Evolutionary conservation across 2,113 vertebrate species (phyloP).

Genomic region (Pitta sordida): DNA sequence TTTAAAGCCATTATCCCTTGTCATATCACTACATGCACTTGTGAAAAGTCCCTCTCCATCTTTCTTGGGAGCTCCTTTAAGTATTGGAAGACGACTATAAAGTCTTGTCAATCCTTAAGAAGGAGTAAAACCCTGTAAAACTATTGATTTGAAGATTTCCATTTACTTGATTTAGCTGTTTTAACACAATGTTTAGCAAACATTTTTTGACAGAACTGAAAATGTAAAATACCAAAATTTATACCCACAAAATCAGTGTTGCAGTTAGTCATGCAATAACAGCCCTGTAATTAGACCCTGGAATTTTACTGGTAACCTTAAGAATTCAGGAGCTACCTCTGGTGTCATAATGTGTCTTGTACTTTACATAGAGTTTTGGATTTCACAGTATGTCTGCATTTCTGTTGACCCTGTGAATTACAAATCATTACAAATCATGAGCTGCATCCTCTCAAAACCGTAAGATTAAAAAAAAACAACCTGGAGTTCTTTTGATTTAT

Average conservation of each 20-base stretch:
- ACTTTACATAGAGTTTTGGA: not conserved
- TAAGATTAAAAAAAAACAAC: not conserved
- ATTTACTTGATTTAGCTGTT: not conserved
- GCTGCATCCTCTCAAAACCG: not conserved
- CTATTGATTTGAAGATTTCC: not conserved
- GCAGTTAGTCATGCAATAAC: not conserved
- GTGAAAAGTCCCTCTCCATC: not conserved
- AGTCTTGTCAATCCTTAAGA: not conserved
- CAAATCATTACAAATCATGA: not conserved
- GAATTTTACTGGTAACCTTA: not conserved
- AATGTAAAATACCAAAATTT: not conserved
- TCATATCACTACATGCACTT: too few species aligned
- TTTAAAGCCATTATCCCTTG: too few species aligned
- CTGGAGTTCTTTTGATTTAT: slow-evolving; percentile 8
- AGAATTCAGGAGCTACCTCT: not conserved
- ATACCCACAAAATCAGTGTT: not conserved
- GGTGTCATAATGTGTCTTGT: not conserved
- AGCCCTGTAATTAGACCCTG: not conserved
- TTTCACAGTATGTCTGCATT: not conserved
- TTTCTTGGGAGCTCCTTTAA: not conserved
- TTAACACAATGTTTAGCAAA: not conserved
- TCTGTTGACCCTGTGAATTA: not conserved
- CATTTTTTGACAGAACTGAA: not conserved
- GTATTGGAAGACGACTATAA: not conserved
- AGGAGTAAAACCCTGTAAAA: not conserved